phyloP scores from a whole-genome alignment of 2,113 vertebrate species.

The Brachypodius melanocephalos region DNA sequence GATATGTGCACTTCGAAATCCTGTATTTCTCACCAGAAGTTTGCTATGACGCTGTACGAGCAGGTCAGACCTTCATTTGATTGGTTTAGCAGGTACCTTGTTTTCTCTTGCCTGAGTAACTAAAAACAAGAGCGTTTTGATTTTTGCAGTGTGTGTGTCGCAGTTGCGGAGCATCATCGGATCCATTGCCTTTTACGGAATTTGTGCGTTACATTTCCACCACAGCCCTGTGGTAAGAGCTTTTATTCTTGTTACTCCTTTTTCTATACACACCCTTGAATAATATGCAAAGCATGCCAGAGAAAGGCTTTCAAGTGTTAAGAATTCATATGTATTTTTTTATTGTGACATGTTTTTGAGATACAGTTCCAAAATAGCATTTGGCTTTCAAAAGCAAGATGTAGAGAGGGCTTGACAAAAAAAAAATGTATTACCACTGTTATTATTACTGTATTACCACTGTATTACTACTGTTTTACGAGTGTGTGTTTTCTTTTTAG shows the following conservation, averaged over 20 bases:
- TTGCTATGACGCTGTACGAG: constrained; percentile 95
- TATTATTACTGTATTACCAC: too few relatives aligned
- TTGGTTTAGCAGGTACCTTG: not conserved
- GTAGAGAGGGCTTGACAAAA: not conserved
- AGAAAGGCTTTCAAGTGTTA: not conserved
- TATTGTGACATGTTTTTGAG: not conserved
- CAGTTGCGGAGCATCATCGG: constrained; percentile 95
- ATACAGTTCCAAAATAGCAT: not conserved
- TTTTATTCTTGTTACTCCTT: not conserved
- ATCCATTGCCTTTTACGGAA: constrained; percentile 94
- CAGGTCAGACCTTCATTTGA: constrained; percentile 79
- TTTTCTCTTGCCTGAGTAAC: not conserved
- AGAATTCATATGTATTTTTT: not conserved
- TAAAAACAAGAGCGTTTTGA: not conserved
- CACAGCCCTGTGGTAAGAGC: constrained; percentile 91
- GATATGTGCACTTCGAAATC: constrained; percentile 93
- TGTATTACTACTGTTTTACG: not conserved
- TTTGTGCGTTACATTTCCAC: constrained; percentile 97
- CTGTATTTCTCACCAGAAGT: constrained; percentile 98
- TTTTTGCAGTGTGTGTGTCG: constrained; percentile 86
- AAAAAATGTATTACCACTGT: not conserved
- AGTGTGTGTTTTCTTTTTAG: not conserved
- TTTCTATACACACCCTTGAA: not conserved
- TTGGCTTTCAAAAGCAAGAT: not conserved
- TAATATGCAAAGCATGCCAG: not conserved